Evolutionary conservation across 2,797 vertebrate species (phyloP), one percentile per base, ranked within the genome.

Genomic region (Onychomys leucogaster): DNA sequence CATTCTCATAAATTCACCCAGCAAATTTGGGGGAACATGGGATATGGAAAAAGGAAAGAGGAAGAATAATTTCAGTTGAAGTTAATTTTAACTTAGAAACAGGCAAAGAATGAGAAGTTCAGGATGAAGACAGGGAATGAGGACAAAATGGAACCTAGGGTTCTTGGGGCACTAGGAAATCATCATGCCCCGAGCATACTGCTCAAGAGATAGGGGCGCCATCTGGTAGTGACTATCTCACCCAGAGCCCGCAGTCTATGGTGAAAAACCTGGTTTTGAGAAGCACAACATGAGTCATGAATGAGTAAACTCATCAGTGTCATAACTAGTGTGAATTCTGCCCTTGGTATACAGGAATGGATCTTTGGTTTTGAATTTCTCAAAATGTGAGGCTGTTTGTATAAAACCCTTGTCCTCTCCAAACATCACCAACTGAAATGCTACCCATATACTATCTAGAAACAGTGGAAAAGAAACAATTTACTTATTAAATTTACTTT

Each of bases 401-500:
- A 0, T 83, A 85, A 92, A 92, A 4, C 71, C 21, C 78, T 34
- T 85, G 63, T 13, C 29, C 23, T 61, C 90, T 84, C 37, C 32
- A 87, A 90, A 91, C 27, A 90, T 6, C 16, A 69, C 52, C 61
- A 57, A 0, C 25, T 27, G 14, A 89, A 90, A 89, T 57, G 13
- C 34, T 89, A 19, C 41, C 32, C 27, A 43, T 21, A 37, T 1
- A 29, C 25, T 85, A 19, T 21, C 16, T 82, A 78, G 27, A 86
- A 84, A 82, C 32, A 61, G 34, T 67, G 49, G 17, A 65, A 55
- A 90, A 13, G 49, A 93, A 96, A 93, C 2, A 76, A 25, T 86
- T 88, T 95, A 82, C 37, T 93, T 16, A 52, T n/a, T 4, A 89
- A 89, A 82, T 87, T 94, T 34, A 71, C 49, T 94, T 96, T 63